Evolutionary conservation across 2,888 invertebrate genomes (phyloP), one percentile per base, ranked within the genome.

Genomic region (Tenthredo notha): DNA sequence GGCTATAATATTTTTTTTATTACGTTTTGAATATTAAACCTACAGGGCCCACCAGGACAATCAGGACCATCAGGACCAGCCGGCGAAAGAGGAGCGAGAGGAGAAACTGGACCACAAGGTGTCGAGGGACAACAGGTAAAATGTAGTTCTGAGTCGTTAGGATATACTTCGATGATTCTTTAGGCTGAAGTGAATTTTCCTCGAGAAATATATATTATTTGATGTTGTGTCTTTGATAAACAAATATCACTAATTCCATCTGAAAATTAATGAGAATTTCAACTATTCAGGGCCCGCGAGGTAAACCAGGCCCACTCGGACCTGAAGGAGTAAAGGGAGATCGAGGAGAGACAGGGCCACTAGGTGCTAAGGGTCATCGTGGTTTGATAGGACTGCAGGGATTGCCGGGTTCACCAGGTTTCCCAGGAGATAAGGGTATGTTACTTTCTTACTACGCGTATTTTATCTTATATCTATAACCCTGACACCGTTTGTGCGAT

Each of bases 321-420:
- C 90, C 95, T 2, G 96, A 97, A 90, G 98, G 98, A 4, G 90
- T 93, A 0, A 97, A 97, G 88, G 96, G 96, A 40, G 95, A 95
- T 40, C 92, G 92, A 54, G 94, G 94, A 70, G 96, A 96, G 87
- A 86, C 94, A 0, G 98, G 98, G 1, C 94, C 95, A 0, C 96
- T 96, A 90, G 98, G 98, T 33, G 94, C 95, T 2, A 98, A 97
- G 92, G 98, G 98, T 9, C 98, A 98, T 91, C 94, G 97, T 65
- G 98, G 98, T n/a, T 94, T 98, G 65, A 96, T 96, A 87, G 98
- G 98, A 7, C 92, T 98, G 54, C 97, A 97, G 90, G 98, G 98
- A 29, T 94, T 97, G 89, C 95, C 96, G 0, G 98, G 98, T 12
- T 92, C 95, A 0, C 95, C 94, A 7, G 97, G 97, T 10, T 91